Evolutionary conservation across 1,140 invertebrate species (phyloP), one percentile per base, ranked within the genome.

Genomic region (Sarcophaga peregrina): DNA sequence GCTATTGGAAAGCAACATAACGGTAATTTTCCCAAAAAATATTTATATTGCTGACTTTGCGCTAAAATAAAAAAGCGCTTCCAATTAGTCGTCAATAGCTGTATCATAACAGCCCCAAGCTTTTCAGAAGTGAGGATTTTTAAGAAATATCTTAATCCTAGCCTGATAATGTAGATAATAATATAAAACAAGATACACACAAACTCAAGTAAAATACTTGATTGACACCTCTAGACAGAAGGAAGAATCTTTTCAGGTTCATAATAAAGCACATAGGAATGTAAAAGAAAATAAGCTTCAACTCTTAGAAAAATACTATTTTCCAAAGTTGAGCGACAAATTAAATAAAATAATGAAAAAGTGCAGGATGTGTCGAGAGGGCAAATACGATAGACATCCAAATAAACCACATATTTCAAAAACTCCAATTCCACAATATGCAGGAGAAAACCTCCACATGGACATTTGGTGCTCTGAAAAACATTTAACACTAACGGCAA

Each of bases 351-450:
- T 25, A 72, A 9, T 3, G 6, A 72, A 25, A 25, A 0, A 9
- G 9, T 72, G 17, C 20, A 25, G 7, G 25, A 25, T 72, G 4
- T 72, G 68, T 37, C 25, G 20, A 17, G 25, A 72, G 10, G 8
- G 20, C 0, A 72, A 72, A 25, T 72, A 72, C 20, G 68, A 72
- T 37, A 13, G 68, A 1, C 68, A 72, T 37, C 17, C 17, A 5
- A 72, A 72, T 37, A 37, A 72, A 25, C 17, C 68, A 37, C 7
- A 72, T 11, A 15, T 72, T 37, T 37, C 25, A 37, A 1, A 37
- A 2, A 37, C 25, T 37, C n/a, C 62, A 11, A 80, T 84, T 11
- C 84, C 84, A 5, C 52, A 82, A 80, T 84, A 68, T 68, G 8
- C 58, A 9, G 58, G 58, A 8, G 8, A 68, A 9, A 80, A 8